Evolutionary conservation across 1,140 invertebrate species (phyloP).

Genomic region (Drosophila burlai): DNA sequence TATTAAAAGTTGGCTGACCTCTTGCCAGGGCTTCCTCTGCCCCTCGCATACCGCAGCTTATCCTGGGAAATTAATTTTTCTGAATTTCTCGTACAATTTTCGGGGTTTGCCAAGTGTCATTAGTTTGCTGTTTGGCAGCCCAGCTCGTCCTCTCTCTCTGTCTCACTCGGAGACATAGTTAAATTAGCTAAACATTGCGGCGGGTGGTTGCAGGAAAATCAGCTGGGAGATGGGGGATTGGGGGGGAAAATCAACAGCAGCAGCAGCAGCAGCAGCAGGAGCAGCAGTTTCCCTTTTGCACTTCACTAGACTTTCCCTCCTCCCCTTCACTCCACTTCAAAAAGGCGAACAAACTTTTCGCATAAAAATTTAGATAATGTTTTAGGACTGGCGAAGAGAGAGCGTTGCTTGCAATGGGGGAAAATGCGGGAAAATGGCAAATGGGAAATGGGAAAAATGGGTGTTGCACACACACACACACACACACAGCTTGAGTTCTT

Average conservation of each 20-base stretch:
- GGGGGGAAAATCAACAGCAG: slow-evolving; percentile 11
- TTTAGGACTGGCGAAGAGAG: slow-evolving; percentile 4
- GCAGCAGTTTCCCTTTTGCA: slow-evolving; percentile 65
- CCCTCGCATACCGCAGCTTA: too few species aligned
- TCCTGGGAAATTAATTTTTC: slow-evolving; percentile 70
- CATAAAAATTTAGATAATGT: slow-evolving; percentile 81
- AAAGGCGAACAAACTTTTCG: slow-evolving; percentile 66
- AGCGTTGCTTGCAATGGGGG: slow-evolving; percentile 1
- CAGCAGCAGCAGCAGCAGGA: neutral
- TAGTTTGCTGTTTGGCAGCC: slow-evolving; percentile 77
- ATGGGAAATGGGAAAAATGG: slow-evolving; percentile 6
- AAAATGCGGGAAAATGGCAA: slow-evolving; percentile 6
- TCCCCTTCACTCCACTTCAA: neutral
- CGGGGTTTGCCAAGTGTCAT: slow-evolving; percentile 72
- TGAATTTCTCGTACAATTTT: slow-evolving; percentile 55
- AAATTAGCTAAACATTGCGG: slow-evolving; percentile 81
- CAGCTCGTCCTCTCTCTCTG: neutral
- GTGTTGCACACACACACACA: slow-evolving; percentile 5
- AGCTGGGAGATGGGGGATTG: neutral
- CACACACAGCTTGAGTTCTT: slow-evolving; percentile 8
- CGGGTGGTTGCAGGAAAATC: slow-evolving; percentile 44
- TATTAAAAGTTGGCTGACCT: slow-evolving; percentile 80
- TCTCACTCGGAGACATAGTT: slow-evolving; percentile 64
- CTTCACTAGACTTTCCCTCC: slow-evolving; percentile 58
- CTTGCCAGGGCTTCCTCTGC: slow-evolving; percentile 2